Conservation (phyloP, 2,888 invertebrate genomes). For the Caenorhabditis imperialis region DNA sequence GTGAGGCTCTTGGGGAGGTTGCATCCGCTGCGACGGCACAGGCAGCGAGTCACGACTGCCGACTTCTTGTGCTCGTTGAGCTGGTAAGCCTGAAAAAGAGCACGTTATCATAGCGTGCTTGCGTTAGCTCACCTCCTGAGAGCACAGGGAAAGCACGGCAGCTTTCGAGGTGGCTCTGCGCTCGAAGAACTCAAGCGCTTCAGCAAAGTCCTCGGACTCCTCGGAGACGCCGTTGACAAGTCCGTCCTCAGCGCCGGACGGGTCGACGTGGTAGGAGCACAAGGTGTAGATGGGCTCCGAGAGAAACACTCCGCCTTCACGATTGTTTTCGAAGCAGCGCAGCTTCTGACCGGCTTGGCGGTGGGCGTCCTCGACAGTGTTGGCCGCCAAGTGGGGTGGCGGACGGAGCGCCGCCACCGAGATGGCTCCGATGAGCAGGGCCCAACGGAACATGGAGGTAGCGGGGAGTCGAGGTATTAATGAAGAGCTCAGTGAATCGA, state of each 20-base stretch:
- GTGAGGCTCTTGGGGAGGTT: slow-evolving; percentile 48
- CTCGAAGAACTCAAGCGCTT: slow-evolving; percentile 16
- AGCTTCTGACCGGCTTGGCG: slow-evolving; percentile 8
- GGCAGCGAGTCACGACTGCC: slow-evolving; percentile 67
- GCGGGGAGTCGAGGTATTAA: too few species aligned
- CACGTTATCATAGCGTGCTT: background rate
- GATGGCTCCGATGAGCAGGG: too few species aligned
- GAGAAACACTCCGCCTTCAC: slow-evolving; percentile 1
- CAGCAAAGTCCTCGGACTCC: slow-evolving; percentile 31
- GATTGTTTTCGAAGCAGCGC: slow-evolving; percentile 25
- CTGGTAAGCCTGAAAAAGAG: slow-evolving; percentile 30
- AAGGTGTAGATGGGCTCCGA: slow-evolving; percentile 32
- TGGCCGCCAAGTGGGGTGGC: too few species aligned
- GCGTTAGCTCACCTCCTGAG: slow-evolving; percentile 62
- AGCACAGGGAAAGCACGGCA: slow-evolving; percentile 67
- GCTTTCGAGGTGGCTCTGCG: slow-evolving; percentile 39
- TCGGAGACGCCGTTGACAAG: slow-evolving; percentile 29
- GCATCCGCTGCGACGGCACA: slow-evolving; percentile 71
- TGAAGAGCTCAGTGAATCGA: too few species aligned
- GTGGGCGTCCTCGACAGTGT: slow-evolving; percentile 36
- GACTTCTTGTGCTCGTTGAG: slow-evolving; percentile 49
- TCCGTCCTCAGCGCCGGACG: slow-evolving; percentile 6
- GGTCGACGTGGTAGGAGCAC: slow-evolving; percentile 29
- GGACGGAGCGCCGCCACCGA: too few species aligned
- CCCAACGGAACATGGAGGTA: too few species aligned